These are phyloP conservation scores for Theocolax elegans DNA, from an alignment of 1,140 invertebrate genomes.

Conservation along the genomic window DNA sequence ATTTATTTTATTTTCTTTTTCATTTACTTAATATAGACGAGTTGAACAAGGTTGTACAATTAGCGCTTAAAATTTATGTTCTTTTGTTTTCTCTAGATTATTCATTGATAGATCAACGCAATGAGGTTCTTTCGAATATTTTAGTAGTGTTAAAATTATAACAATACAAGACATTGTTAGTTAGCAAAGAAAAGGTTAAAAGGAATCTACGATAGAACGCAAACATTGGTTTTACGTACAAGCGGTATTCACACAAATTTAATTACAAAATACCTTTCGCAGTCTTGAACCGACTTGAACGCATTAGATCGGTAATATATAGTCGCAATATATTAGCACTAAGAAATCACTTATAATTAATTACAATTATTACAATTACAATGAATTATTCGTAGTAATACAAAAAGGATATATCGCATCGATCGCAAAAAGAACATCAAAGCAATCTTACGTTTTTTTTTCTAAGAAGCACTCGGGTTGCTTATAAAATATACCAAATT, in stretches of 20 bases:
- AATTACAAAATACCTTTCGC: conserved; percentile 29
- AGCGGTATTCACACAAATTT: conserved; percentile 2
- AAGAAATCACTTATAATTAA: conserved; percentile 29
- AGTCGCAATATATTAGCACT: not conserved
- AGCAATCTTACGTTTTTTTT: not conserved
- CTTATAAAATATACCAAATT: not conserved
- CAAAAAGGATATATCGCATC: conserved; percentile 2
- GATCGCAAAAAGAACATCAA: conserved; percentile 6
- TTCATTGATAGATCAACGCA: not conserved
- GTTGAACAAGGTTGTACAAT: conserved; percentile 33
- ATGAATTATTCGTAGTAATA: conserved; percentile 1
- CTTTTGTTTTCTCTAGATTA: not conserved
- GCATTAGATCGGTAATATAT: conserved; percentile 6
- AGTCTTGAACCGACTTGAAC: conserved; percentile 24
- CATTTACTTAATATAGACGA: conserved; percentile 25
- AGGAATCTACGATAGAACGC: too few relatives aligned
- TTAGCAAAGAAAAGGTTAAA: not conserved
- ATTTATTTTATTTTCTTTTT: conserved; percentile 23
- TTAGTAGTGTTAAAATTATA: too few relatives aligned
- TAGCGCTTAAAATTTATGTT: conserved; percentile 9
- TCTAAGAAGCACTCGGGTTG: not conserved
- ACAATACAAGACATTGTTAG: not conserved
- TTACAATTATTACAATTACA: conserved; percentile 30
- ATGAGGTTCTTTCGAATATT: too few relatives aligned
- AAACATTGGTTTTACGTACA: too few relatives aligned